phyloP scores from a whole-genome alignment of 2,113 vertebrate species.

The Bos indicus region DNA sequence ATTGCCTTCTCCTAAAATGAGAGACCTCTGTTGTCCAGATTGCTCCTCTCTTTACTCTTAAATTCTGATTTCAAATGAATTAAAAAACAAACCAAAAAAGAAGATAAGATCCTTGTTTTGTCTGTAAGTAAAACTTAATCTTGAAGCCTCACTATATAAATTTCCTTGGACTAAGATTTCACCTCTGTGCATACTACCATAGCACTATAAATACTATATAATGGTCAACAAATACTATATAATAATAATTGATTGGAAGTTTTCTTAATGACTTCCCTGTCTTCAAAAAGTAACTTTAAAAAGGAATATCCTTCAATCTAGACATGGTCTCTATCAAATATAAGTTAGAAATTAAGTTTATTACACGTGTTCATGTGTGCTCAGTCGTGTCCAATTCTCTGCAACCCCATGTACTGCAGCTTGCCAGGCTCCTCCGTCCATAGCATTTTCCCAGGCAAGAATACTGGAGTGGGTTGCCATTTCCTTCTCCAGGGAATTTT shows the following conservation, averaged over 20 bases:
- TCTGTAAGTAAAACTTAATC: neutral
- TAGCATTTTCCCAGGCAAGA: neutral
- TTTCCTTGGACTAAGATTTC: neutral
- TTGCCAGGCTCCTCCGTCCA: neutral
- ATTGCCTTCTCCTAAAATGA: neutral
- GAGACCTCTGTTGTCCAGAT: neutral
- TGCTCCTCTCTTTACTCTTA: neutral
- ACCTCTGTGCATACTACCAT: neutral
- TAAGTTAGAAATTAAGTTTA: neutral
- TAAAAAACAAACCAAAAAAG: neutral
- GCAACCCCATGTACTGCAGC: neutral
- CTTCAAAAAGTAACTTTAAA: neutral
- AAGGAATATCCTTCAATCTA: neutral
- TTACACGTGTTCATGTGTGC: neutral
- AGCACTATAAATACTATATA: neutral
- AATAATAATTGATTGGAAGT: neutral
- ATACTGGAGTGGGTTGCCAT: neutral
- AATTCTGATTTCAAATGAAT: neutral
- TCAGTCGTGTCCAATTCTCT: neutral
- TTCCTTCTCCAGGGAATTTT: neutral
- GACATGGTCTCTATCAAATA: neutral
- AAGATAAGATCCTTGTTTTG: neutral
- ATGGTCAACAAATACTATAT: neutral
- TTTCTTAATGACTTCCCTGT: neutral
- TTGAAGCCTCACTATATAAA: neutral